Percentiles rank a stretch among this genome's conserved stretches.
Evolutionary conservation across 1,140 invertebrate species (phyloP).

Genomic region (Brachionus angularis): DNA sequence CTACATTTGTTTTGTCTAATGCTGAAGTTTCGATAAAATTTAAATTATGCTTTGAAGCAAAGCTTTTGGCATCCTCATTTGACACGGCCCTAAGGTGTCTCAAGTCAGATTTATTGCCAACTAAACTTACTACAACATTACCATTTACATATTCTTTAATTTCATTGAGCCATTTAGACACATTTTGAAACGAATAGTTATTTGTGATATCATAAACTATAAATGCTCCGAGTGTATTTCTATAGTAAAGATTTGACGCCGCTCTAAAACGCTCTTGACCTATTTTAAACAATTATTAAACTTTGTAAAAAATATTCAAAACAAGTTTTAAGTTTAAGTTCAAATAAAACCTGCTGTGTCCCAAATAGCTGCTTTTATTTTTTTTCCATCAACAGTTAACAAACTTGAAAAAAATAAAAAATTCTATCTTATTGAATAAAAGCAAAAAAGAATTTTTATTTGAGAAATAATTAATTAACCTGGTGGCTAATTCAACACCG

Average conservation of each 20-base stretch:
- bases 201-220: constrained; percentile 87
- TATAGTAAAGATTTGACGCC: constrained; percentile 46
- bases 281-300: no score
- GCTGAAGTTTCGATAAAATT: constrained; percentile 99
- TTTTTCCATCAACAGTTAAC: constrained; percentile 83
- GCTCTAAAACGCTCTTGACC: no score
- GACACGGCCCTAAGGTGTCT: not conserved
- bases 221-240: constrained; percentile 84
- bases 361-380: constrained; percentile 95
- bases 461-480: constrained; percentile 51
- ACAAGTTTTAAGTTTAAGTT: no score
- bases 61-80: constrained; percentile 20
- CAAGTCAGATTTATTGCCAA: constrained; percentile 63
- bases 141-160: constrained; percentile 92
- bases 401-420: constrained; percentile 73
- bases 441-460: constrained; percentile 54
- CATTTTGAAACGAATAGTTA: constrained; percentile 93
- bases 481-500: constrained; percentile 98
- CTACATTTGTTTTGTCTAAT: constrained; percentile 97
- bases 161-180: constrained; percentile 99
- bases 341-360: constrained; percentile 88
- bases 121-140: constrained; percentile 96
- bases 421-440: constrained; percentile 60
- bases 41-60: constrained; percentile 72
- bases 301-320: no score